Percentiles rank a stretch among this genome's conserved stretches.
Evolutionary conservation across 2,113 vertebrate species (phyloP).

Genomic region (Prolemur simus): DNA sequence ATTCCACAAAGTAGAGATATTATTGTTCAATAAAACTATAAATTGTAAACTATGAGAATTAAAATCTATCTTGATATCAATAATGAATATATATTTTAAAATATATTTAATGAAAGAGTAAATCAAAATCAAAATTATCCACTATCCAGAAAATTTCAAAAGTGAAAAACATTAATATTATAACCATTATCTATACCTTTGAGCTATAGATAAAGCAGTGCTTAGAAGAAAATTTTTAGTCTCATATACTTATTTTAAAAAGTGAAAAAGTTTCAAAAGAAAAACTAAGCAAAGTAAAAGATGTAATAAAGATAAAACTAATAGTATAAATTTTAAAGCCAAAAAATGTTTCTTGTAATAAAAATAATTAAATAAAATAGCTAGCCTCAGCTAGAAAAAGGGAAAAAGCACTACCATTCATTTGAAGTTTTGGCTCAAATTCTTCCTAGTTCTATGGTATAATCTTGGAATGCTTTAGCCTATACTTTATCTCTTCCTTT

Average conservation of each 20-base stretch:
- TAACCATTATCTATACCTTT: not conserved
- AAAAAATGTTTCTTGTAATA: not conserved
- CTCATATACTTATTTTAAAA: not conserved
- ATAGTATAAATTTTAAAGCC: not conserved
- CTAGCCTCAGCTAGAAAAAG: not conserved
- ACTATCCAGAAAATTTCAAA: not conserved
- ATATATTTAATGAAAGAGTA: not conserved
- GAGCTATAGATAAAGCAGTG: not conserved
- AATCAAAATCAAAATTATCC: not conserved
- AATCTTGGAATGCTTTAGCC: not conserved
- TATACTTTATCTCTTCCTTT: not conserved
- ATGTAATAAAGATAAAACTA: not conserved
- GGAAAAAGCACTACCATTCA: not conserved
- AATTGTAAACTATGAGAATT: not conserved
- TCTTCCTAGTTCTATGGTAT: not conserved
- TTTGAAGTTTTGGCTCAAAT: not conserved
- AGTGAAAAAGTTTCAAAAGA: not conserved
- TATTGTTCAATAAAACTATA: not conserved
- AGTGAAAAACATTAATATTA: not conserved
- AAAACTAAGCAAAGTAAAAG: not conserved
- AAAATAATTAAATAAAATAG: slow-evolving; percentile 23
- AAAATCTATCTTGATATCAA: not conserved
- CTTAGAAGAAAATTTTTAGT: not conserved
- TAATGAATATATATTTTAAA: not conserved
- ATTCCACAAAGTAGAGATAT: not conserved